Evolutionary conservation across 2,888 invertebrate species (phyloP), one percentile per base, ranked within the genome.

Genomic region (Latrodectus elegans): DNA sequence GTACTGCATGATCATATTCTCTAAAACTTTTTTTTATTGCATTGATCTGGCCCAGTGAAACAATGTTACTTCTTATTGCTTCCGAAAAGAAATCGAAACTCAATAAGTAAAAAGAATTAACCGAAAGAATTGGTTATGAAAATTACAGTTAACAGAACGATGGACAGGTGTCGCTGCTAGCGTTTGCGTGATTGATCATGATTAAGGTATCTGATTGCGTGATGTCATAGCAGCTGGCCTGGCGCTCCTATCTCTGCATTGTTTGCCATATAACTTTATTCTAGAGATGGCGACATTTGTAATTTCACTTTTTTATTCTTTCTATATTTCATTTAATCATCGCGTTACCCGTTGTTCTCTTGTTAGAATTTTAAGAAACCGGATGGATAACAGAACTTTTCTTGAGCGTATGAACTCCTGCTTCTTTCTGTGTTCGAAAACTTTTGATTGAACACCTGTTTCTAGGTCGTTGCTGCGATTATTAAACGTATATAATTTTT

Each of bases 1-100:
- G 74, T 74, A 68, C 64, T 68, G 55, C 74, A 60, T 38, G 71
- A 14, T 8, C 15, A 65, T 68, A 70, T 64, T 64, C 76, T 49
- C 60, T 9, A 64, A 26, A 22, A 9, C 64, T 71, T 53, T 70
- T 76, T 76, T 55, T n/a, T 60, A 60, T 38, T 38, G 38, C 38
- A 38, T 6, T 38, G 60, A 8, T 83, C n/a, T 83, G 76, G 67
- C 76, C 71, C 76, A 83, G 49, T 76, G 65, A 76, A 76, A 67
- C 12, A 64, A 60, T 75, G 70, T 76, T 76, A 38, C 67, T 75
- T 75, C 70, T 75, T 53, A 75, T 64, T 26, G 49, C 49, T 55
- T 72, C 26, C 26, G 64, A 38, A 38, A 22, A 80, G 72, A 71
- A 12, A 26, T 22, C 15, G 22, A 51, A 38, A 0, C 0, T 8